Evolutionary conservation across 2,113 vertebrate genomes (phyloP).

Genomic region (Sebastes fasciatus): DNA sequence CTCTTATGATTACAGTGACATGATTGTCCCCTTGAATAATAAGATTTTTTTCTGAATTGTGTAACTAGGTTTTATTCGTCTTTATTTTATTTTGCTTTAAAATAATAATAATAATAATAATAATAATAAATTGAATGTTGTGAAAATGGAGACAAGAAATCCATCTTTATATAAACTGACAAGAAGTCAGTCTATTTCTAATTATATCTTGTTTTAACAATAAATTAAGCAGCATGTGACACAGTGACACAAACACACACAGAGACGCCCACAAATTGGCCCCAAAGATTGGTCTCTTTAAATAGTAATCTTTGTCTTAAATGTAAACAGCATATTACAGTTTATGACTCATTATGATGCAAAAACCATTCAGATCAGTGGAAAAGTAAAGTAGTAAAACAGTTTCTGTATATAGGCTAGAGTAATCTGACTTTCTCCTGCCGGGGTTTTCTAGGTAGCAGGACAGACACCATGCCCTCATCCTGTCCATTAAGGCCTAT

Average conservation of each 20-base stretch:
- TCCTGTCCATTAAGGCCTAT: constrained; percentile 4
- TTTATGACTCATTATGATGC: neutral
- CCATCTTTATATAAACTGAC: neutral
- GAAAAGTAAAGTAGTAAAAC: neutral
- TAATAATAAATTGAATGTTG: neutral
- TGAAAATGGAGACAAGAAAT: neutral
- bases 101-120: no score
- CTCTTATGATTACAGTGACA: neutral
- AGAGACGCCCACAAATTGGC: neutral
- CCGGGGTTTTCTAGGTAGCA: neutral
- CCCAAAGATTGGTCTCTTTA: neutral
- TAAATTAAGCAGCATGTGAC: constrained; percentile 2
- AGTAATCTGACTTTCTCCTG: neutral
- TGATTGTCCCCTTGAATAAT: neutral
- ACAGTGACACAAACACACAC: neutral
- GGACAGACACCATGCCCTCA: constrained; percentile 3
- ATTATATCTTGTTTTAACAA: neutral
- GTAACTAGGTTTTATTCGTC: neutral
- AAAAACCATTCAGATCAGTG: neutral
- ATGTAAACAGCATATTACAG: neutral
- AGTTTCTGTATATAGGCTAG: neutral
- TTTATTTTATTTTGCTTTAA: neutral
- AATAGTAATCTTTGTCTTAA: neutral
- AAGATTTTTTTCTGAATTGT: neutral
- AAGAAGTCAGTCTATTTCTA: neutral